These are phyloP conservation scores for Plusia festucae DNA, from an alignment of 2,888 invertebrate species.

Conservation along the genomic window DNA sequence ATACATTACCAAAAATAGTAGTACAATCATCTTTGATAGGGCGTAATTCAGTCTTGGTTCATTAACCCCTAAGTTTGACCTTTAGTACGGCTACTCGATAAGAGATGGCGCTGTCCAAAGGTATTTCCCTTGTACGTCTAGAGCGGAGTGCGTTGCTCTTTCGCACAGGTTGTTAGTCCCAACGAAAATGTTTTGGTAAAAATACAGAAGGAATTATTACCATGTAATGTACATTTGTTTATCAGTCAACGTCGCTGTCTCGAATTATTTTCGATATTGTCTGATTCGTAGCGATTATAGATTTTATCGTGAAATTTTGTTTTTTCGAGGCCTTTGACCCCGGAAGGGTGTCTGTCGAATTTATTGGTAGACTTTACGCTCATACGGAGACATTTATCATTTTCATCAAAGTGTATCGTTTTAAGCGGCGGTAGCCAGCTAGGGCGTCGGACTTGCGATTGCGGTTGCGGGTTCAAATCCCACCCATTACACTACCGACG, in stretches of 20 bases:
- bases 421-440: too few species aligned
- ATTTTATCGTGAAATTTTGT: constrained; percentile 11
- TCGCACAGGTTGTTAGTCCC: constrained; percentile 72
- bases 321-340: constrained; percentile 28
- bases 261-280: constrained; percentile 22
- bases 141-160: constrained; percentile 76
- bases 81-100: constrained; percentile 62
- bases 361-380: background rate
- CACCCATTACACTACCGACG: too few species aligned
- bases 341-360: constrained; percentile 33
- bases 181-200: constrained; percentile 55
- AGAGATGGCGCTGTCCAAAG: constrained; percentile 68
- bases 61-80: constrained; percentile 65
- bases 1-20: constrained; percentile 66
- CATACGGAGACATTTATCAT: too few species aligned
- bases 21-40: constrained; percentile 55
- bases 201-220: constrained; percentile 36
- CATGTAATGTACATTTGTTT: constrained; percentile 49
- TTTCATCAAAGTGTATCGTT: too few species aligned
- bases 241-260: constrained; percentile 35
- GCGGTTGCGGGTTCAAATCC: too few species aligned
- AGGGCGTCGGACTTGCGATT: too few species aligned
- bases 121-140: constrained; percentile 66
- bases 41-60: constrained; percentile 62
- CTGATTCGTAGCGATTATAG: constrained; percentile 34